Evolutionary conservation across 1,140 invertebrate genomes (phyloP), one percentile per base, ranked within the genome.

Genomic region (Cylas formicarius): DNA sequence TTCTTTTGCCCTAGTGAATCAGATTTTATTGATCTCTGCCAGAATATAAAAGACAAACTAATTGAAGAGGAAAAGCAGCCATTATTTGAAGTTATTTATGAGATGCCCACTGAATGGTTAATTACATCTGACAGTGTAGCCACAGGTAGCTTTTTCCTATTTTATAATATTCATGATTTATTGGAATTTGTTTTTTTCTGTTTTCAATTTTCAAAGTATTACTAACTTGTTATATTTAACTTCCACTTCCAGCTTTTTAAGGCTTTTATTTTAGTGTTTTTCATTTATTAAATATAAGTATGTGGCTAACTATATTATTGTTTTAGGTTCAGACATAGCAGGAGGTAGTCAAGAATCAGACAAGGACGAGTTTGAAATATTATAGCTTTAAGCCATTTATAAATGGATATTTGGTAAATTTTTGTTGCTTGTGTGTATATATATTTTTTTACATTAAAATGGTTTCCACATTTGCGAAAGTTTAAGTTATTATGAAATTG

Each of bases 1-100:
- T 97, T 96, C 65, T 82, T 90, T 43, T 95, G 90, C 67, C 76
- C 78, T 53, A 87, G 81, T 13, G 85, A 90, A 69, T 70, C 69
- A 37, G 88, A 92, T 41, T 95, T 95, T 67, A 79, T 84, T 54
- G 73, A 81, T 37, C 69, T 95, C 45, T 86, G 88, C 59, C 66
- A 69, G 29, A 71, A 74, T 34, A 78, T 89, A 55, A 74, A 80
- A 65, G 71, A 75, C 37, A 72, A 78, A 47, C 65, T 89, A 31
- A 77, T 86, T 51, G 62, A 65, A 24, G 59, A 73, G 2, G 81
- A 86, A 55, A 78, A 74, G 22, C 84, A 87, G 57, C 78, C 86
- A 2, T 58, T 91, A n/a, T 88, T 90, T 65, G 86, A 90, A 71
- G 67, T 90, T 11, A 80, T 77, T 47, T 72, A 78, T 42, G 76